phyloP scores from a whole-genome alignment of 2,113 vertebrate species.

The Myiopsitta monachus region DNA sequence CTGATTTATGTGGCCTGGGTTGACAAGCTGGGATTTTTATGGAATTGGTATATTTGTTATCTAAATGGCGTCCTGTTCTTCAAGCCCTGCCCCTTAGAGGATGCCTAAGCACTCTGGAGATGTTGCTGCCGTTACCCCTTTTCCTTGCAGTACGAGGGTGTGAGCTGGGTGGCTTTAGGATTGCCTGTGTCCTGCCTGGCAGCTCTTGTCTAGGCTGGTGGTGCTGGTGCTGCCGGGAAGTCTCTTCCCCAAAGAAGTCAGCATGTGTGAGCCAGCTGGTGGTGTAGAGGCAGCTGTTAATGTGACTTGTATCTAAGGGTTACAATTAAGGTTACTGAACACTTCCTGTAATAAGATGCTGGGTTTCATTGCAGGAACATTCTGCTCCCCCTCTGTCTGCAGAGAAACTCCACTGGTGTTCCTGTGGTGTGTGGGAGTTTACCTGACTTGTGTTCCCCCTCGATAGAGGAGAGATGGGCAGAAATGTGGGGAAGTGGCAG shows the following conservation, averaged over 20 bases:
- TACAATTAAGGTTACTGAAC: background rate
- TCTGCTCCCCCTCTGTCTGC: accelerated
- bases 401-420: background rate
- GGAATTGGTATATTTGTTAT: background rate
- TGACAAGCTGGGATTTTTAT: background rate
- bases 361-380: background rate
- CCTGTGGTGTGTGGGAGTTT: accelerated
- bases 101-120: background rate
- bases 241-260: background rate
- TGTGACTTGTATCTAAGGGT: background rate
- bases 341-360: background rate
- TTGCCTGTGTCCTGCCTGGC: background rate
- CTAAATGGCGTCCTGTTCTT: background rate
- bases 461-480: accelerated
- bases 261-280: background rate
- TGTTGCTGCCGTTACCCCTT: background rate
- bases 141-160: accelerated
- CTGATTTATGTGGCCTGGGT: background rate
- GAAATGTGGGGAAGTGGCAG: background rate
- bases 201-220: too few species aligned
- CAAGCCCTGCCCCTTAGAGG: background rate
- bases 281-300: background rate
- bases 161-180: background rate
- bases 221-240: background rate
- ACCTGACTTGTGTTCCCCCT: background rate